Base-by-base conservation (phyloP, 1,140 invertebrate species). In the Neodiprion lecontei region DNA sequence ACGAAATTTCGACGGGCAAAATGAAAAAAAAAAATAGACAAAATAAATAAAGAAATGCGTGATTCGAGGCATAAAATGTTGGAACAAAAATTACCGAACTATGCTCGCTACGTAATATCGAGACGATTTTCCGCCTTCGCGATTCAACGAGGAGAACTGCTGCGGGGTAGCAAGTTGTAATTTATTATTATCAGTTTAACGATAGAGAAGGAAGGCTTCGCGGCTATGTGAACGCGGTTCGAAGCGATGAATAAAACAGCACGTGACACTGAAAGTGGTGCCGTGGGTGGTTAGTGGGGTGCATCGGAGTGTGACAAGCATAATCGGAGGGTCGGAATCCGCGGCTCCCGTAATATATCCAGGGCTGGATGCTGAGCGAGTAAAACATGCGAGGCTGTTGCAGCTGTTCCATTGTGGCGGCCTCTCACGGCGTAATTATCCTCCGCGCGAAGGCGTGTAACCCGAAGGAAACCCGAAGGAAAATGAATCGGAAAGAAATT, bases 241-340 rank as follows among this genome's bases (percentile, higher is more conserved):
- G 71, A 73, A 53, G 75, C 48, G 78, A 82, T 87, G 82, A 86
- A 87, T 86, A 84, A 85, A 82, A 69, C 76, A 78, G 82, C 83
- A 85, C 80, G 83, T 84, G 86, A 76, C 76, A 79, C 74, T 81
- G 84, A 84, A 82, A 82, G 81, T 77, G 53, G 11, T 12, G 53
- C n/a, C 4, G 80, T 85, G 83, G 84, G 84, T 87, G 87, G 84
- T 87, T 86, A 86, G 85, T 84, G 85, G 80, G 83, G 79, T 84
- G 82, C 86, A 80, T 79, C 81, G 79, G 23, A 17, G 70, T 23
- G 67, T 74, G 73, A 67, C 72, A 76, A 76, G 72, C 76, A 74
- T 70, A 40, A 40, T 49, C 67, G 28, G 75, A 79, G 75, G 73
- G 76, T 77, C 61, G 69, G 12, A 75, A 61, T 14, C 2, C 1